A percentile compares a stretch with the other conserved stretches of the same genome.
Conservation (phyloP, 2,888 invertebrate species). For the Agrypnus murinus region DNA sequence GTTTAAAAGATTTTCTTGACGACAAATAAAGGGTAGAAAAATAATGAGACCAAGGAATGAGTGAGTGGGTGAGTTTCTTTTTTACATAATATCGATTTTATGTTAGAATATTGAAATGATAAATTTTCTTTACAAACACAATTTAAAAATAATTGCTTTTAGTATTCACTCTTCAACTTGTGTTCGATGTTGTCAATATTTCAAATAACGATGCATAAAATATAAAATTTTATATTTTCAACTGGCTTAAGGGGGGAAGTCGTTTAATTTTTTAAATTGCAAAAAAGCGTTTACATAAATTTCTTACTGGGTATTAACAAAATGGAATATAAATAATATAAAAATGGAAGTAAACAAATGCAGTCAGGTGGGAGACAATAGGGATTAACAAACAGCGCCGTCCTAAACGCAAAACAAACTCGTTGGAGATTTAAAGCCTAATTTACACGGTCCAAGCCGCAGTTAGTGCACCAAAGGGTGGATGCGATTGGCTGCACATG, state of each 20-base stretch:
- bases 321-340: neutral
- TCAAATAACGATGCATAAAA: constrained; percentile 5
- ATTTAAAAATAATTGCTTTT: constrained; percentile 17
- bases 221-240: neutral
- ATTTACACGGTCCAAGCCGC: constrained; percentile 49
- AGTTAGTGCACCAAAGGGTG: constrained; percentile 45
- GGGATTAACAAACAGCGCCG: constrained; percentile 40
- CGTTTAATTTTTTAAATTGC: neutral
- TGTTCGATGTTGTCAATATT: constrained; percentile 2
- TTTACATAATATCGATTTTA: no score
- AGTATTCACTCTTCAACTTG: constrained; percentile 3
- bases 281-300: neutral
- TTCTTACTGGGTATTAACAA: no score
- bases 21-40: no score
- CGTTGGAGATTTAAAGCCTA: constrained; percentile 50
- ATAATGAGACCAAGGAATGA: no score
- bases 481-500: constrained; percentile 55
- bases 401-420: constrained; percentile 48
- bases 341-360: constrained; percentile 7
- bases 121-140: constrained; percentile 3
- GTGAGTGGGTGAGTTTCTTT: no score
- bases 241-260: neutral
- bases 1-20: no score
- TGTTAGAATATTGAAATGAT: constrained; percentile 3
- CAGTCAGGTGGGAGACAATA: constrained; percentile 31